These are phyloP conservation scores for Scyliorhinus canicula DNA, from an alignment of 2,797 vertebrate species.

Conservation along the genomic window DNA sequence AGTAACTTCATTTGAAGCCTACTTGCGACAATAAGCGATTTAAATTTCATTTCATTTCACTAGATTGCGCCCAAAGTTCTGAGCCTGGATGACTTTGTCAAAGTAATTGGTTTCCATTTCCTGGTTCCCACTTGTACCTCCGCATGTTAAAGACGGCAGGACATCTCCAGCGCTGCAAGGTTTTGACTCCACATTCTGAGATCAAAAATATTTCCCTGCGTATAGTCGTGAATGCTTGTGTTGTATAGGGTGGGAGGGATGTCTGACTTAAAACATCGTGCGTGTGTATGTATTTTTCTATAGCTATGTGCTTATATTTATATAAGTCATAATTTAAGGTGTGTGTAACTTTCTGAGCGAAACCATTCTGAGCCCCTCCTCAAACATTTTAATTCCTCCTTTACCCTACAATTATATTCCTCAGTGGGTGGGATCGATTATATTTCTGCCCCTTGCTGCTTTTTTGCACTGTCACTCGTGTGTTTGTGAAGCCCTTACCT, in stretches of 20 bases:
- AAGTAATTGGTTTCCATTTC: not conserved
- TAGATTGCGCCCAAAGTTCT: too few species aligned
- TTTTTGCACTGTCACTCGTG: not conserved
- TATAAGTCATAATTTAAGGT: not conserved
- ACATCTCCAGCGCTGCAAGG: too few species aligned
- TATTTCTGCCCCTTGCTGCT: not conserved
- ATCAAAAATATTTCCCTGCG: not conserved
- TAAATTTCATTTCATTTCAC: too few species aligned
- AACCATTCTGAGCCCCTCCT: not conserved
- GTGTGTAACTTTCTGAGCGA: not conserved
- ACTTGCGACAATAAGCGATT: too few species aligned
- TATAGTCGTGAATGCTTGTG: not conserved
- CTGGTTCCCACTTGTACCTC: not conserved
- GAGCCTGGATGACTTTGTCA: too few species aligned
- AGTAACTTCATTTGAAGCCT: too few species aligned
- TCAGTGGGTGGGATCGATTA: not conserved
- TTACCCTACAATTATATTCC: not conserved
- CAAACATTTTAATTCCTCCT: not conserved
- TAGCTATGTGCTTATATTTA: not conserved
- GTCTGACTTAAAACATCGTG: too few species aligned
- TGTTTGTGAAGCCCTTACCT: not conserved
- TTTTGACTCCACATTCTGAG: not conserved
- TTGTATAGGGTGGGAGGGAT: not conserved
- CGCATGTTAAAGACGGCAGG: not conserved
- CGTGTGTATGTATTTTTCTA: not conserved